These are phyloP conservation scores for Stomorhina lunata DNA, from an alignment of 2,888 invertebrate species.

Conservation along the genomic window DNA sequence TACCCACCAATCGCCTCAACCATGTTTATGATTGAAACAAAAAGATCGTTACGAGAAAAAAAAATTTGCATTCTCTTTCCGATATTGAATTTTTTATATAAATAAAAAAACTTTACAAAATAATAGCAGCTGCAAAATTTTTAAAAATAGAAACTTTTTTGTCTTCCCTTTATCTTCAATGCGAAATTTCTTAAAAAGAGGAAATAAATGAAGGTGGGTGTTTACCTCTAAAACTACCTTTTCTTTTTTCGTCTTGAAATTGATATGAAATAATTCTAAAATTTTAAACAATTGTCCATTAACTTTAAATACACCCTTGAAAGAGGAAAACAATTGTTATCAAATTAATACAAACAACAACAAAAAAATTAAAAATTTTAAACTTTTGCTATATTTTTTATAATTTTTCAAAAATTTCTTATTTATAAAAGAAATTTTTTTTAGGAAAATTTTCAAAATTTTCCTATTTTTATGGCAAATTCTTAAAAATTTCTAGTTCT, in stretches of 20 bases:
- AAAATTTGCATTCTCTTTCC: slow-evolving; percentile 57
- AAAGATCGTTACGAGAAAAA: slow-evolving; percentile 17
- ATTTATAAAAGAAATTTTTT: no score
- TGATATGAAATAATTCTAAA: background rate
- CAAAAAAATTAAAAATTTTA: no score
- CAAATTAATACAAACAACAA: background rate
- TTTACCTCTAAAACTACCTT: slow-evolving; percentile 58
- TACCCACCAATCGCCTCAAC: slow-evolving; percentile 17
- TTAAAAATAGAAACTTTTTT: background rate
- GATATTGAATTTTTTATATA: slow-evolving; percentile 3
- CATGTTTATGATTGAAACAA: slow-evolving; percentile 29
- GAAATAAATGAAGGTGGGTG: slow-evolving; percentile 57
- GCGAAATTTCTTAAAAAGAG: background rate
- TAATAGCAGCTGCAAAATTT: slow-evolving; percentile 52
- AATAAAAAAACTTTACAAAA: background rate
- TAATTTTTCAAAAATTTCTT: no score
- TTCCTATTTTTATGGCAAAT: no score
- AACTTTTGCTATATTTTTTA: no score
- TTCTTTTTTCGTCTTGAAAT: slow-evolving; percentile 7
- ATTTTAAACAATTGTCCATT: slow-evolving; percentile 60
- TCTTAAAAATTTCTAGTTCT: no score
- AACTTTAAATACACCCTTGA: slow-evolving; percentile 47
- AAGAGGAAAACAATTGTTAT: slow-evolving; percentile 38
- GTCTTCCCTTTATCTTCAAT: slow-evolving; percentile 11
- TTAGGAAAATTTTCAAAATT: no score